Evolutionary conservation across 2,113 vertebrate genomes (phyloP), one percentile per base, ranked within the genome.

Genomic region (Petaurus breviceps): DNA sequence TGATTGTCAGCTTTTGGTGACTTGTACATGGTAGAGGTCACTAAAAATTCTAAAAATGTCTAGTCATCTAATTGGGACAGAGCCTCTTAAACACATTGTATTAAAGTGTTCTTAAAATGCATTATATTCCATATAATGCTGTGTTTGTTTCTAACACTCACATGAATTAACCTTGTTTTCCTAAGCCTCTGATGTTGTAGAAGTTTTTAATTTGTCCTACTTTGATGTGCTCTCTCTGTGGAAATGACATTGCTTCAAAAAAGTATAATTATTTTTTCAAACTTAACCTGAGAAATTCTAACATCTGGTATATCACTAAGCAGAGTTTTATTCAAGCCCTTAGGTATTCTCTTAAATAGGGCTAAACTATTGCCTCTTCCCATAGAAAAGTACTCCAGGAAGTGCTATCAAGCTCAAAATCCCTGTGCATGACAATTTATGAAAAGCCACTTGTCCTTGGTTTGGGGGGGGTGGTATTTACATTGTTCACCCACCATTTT

Each of bases 251-350:
- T 92, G 54, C 43, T 97, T 90, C 68, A 95, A 93, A 94, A 0
- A 96, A 93, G 93, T 95, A 61, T 91, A 16, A 90, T 55, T 84
- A 43, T 52, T 94, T 10, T 24, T 96, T 46, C 92, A 92, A 93
- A n/a, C 31, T 57, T 91, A 61, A 93, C 28, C n/a, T 84, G 22
- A 95, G 47, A 91, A 97, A 96, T 91, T 84, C 37, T 51, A 93
- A 52, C 46, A 53, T 68, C 37, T 94, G 49, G 95, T 94, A 23
- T 57, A 53, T 92, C 26, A 90, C 94, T 89, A 94, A 92, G 57
- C 92, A 91, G 53, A 94, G 91, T 89, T 43, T 94, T 96, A 53
- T 92, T 92, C 68, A n/a, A 95, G 93, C 90, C 57, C 95, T 91
- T 51, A 92, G 53, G 31, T 91, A 95, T 94, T 24, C 8, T 91